Percentiles rank a stretch among this genome's conserved stretches.
Conservation (phyloP, 2,797 vertebrate genomes). For the Crocodylus rhombifer region DNA sequence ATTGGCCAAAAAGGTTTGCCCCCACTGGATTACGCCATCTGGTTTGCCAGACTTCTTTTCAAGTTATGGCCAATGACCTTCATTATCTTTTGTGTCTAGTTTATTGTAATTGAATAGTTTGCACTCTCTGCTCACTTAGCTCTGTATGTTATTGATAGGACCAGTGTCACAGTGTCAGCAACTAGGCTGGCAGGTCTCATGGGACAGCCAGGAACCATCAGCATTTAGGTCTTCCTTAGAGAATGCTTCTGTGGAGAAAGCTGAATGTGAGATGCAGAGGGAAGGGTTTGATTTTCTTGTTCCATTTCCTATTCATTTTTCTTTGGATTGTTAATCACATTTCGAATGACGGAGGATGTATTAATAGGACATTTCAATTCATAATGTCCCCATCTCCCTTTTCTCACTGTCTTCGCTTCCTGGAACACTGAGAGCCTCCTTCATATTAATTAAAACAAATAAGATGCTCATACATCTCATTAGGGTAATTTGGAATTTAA, state of each 20-base stretch:
- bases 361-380: constrained; percentile 62
- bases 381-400: constrained; percentile 36
- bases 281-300: background rate
- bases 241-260: background rate
- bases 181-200: background rate
- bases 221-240: background rate
- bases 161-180: too few relatives aligned
- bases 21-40: background rate
- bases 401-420: constrained; percentile 36
- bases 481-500: constrained; percentile 43
- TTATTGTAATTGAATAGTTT: background rate
- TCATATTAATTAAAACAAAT: constrained; percentile 66
- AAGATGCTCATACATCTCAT: constrained; percentile 43
- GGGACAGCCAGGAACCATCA: background rate
- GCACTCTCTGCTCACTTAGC: background rate
- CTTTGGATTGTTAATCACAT: constrained; percentile 42
- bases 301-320: background rate
- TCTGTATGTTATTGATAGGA: background rate
- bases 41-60: background rate
- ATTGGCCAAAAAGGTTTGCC: too few relatives aligned
- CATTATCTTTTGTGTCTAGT: background rate
- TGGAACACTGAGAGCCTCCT: constrained; percentile 43
- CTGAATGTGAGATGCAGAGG: background rate
- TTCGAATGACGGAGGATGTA: constrained; percentile 26
- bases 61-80: background rate